Evolutionary conservation across 2,797 vertebrate species (phyloP).

Genomic region (Anas bernieri): DNA sequence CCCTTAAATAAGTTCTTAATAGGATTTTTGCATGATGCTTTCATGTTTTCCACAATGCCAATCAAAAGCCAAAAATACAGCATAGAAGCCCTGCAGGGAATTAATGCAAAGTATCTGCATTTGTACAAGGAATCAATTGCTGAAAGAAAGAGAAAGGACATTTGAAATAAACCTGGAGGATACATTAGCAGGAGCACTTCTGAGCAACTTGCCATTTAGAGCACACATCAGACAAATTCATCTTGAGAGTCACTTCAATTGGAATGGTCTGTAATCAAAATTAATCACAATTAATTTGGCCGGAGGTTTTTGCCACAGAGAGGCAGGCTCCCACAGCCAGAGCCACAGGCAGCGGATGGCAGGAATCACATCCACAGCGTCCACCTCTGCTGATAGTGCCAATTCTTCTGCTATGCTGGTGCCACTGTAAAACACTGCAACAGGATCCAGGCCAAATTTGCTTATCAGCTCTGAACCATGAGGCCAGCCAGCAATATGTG

Average conservation of each 20-base stretch:
- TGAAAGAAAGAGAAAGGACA: neutral
- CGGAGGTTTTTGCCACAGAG: conserved; percentile 1
- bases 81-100: neutral
- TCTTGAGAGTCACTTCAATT: conserved; percentile 38
- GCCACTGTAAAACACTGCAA: conserved; percentile 1
- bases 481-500: conserved; percentile 44
- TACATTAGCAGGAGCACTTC: conserved; percentile 40
- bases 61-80: conserved; percentile 40
- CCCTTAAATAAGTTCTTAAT: neutral
- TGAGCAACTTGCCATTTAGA: conserved; percentile 46
- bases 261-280: conserved; percentile 41
- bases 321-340: neutral
- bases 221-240: neutral
- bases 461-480: conserved; percentile 35
- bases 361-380: neutral
- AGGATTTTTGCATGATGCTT: conserved; percentile 35
- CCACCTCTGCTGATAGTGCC: conserved; percentile 31
- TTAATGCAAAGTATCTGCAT: conserved; percentile 20
- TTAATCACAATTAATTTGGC: conserved; percentile 57
- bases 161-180: conserved; percentile 39
- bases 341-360: neutral
- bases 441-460: conserved; percentile 54
- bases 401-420: conserved; percentile 7
- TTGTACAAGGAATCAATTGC: neutral
- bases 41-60: conserved; percentile 24